A percentile compares a stretch with the other conserved stretches of the same genome.
Conservation (phyloP, 2,113 vertebrate genomes). For the Heterocephalus glaber region DNA sequence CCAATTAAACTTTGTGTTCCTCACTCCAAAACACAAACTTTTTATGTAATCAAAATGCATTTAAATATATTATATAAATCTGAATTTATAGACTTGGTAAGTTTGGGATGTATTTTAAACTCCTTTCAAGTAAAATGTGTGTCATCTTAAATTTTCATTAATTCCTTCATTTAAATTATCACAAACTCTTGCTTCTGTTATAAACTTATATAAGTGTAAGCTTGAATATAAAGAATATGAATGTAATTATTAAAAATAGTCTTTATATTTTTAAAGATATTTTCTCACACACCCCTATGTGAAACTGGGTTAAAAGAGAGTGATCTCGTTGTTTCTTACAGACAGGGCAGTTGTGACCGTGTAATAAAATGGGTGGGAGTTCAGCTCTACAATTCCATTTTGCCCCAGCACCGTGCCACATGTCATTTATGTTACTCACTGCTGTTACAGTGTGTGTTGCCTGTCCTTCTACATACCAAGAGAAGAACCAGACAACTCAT, state of each 20-base stretch:
- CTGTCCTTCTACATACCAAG: neutral
- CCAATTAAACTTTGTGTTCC: neutral
- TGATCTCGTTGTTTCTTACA: slow-evolving; percentile 58
- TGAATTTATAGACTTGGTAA: slow-evolving; percentile 1
- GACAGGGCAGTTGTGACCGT: slow-evolving; percentile 63
- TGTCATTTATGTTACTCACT: slow-evolving; percentile 63
- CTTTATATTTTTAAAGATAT: slow-evolving; percentile 66
- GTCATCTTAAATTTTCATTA: slow-evolving; percentile 11
- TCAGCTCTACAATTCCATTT: slow-evolving; percentile 73
- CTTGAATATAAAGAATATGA: neutral
- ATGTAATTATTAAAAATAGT: neutral
- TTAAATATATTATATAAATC: slow-evolving; percentile 6
- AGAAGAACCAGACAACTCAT: slow-evolving; percentile 74
- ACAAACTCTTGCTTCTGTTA: slow-evolving; percentile 21
- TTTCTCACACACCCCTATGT: slow-evolving; percentile 36
- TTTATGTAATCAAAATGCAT: neutral
- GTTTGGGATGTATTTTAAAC: slow-evolving; percentile 50
- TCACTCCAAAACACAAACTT: neutral
- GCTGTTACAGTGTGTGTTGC: slow-evolving; percentile 33
- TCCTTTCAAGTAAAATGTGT: neutral
- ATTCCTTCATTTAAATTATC: slow-evolving; percentile 35
- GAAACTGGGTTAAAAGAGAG: slow-evolving; percentile 62
- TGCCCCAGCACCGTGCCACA: slow-evolving; percentile 35
- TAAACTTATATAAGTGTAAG: neutral
- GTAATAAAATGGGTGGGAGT: slow-evolving; percentile 68